Evolutionary conservation across 1,140 invertebrate genomes (phyloP).

Genomic region (Micrasema minimum): DNA sequence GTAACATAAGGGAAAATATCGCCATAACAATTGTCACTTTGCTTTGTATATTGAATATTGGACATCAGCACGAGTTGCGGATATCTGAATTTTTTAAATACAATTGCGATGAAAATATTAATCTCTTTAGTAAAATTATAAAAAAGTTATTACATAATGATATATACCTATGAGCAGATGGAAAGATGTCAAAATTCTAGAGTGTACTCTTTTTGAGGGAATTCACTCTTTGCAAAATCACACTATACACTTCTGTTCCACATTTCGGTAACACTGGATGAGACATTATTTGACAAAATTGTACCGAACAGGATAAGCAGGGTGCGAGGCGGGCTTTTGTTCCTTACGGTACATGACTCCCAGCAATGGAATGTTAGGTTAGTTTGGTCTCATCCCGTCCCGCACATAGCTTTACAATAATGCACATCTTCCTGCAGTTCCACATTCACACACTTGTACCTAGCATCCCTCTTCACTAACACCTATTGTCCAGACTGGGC

Average conservation of each 20-base stretch:
- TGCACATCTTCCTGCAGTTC: slow-evolving; percentile 13
- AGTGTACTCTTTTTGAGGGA: background rate
- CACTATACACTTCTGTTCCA: background rate
- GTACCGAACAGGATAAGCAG: slow-evolving; percentile 14
- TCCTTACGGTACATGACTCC: slow-evolving; percentile 10
- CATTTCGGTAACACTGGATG: slow-evolving; percentile 11
- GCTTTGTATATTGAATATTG: slow-evolving; percentile 8
- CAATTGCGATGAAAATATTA: slow-evolving; percentile 37
- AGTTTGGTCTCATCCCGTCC: slow-evolving; percentile 9
- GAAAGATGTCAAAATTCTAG: slow-evolving; percentile 27
- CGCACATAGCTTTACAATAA: slow-evolving; percentile 14
- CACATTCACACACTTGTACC: slow-evolving; percentile 17
- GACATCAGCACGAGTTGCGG: background rate
- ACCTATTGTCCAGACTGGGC: slow-evolving; percentile 12
- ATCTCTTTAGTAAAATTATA: slow-evolving; percentile 39
- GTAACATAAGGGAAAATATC: slow-evolving; percentile 29
- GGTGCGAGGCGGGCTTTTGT: background rate
- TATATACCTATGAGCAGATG: slow-evolving; percentile 42
- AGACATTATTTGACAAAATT: slow-evolving; percentile 49
- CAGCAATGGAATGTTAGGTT: slow-evolving; percentile 19
- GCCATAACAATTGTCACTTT: slow-evolving; percentile 23
- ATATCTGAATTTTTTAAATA: slow-evolving; percentile 13
- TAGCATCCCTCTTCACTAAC: background rate
- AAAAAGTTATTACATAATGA: slow-evolving; percentile 34
- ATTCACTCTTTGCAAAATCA: slow-evolving; percentile 13